phyloP scores from a whole-genome alignment of 2,888 invertebrate species.

The Pristionchus japonicus region DNA sequence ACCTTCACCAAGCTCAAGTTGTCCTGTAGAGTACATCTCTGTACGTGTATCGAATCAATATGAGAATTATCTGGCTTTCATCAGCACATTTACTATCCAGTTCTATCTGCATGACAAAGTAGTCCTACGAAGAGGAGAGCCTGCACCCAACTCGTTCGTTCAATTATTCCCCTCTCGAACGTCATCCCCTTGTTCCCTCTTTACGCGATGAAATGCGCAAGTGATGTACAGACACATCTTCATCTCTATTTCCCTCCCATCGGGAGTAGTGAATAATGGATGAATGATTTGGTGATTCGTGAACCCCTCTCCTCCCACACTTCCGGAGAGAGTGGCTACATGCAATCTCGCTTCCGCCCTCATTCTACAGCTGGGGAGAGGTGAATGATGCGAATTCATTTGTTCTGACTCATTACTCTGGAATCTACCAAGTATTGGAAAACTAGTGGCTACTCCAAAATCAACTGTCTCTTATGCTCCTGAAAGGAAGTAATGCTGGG shows the following conservation, averaged over 20 bases:
- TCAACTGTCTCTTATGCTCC: background rate
- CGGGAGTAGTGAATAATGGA: conserved; percentile 30
- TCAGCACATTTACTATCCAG: no score
- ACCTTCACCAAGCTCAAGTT: no score
- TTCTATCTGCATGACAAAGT: no score
- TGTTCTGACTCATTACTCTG: background rate
- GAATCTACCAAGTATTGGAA: background rate
- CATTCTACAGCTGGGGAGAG: background rate
- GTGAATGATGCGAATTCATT: no score
- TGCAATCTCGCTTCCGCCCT: background rate
- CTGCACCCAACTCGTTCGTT: no score
- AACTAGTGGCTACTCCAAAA: background rate
- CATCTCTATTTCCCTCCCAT: background rate
- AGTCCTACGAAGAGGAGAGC: no score
- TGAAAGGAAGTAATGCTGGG: no score
- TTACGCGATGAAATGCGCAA: background rate
- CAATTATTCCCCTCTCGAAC: background rate
- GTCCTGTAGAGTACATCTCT: no score
- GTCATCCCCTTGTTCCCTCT: background rate
- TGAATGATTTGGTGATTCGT: conserved; percentile 37
- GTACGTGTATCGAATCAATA: no score
- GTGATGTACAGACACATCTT: background rate
- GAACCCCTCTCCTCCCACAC: conserved; percentile 41
- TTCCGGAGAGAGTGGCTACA: conserved; percentile 10
- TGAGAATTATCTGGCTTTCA: no score